phyloP scores from a whole-genome alignment of 2,888 invertebrate genomes.

The Trachelus iudaicus region DNA sequence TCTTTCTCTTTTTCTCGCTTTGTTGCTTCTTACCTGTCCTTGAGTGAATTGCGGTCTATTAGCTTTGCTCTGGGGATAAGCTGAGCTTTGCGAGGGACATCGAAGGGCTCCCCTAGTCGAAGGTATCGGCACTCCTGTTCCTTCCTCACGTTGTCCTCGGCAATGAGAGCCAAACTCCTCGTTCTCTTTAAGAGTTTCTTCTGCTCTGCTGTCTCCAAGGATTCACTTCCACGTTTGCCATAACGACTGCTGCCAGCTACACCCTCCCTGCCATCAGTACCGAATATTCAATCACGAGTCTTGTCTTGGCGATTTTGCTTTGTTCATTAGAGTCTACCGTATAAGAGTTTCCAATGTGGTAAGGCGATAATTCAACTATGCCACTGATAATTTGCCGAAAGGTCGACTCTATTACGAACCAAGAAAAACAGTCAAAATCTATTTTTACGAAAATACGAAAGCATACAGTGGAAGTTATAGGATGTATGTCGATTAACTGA shows the following conservation, averaged over 20 bases:
- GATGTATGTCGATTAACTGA: no score
- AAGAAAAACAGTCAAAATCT: no score
- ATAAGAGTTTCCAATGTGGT: conserved; percentile 56
- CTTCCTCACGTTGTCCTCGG: conserved; percentile 79
- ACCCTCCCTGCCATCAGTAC: conserved; percentile 62
- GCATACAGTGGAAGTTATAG: no score
- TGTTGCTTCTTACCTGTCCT: conserved; percentile 72
- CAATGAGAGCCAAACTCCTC: conserved; percentile 80
- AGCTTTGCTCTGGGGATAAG: conserved; percentile 84
- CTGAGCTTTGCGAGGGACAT: conserved; percentile 77
- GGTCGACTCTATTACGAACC: no score
- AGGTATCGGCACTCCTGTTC: conserved; percentile 46
- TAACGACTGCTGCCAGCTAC: conserved; percentile 68
- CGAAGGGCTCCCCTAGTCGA: conserved; percentile 66
- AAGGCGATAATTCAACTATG: no score
- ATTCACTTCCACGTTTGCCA: conserved; percentile 68
- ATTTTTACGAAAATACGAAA: no score
- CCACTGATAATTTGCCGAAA: no score
- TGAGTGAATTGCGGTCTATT: conserved; percentile 80
- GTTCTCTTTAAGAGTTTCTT: conserved; percentile 71
- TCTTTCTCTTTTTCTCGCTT: not conserved
- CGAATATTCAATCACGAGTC: no score
- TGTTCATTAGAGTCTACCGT: conserved; percentile 29
- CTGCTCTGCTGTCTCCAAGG: conserved; percentile 28
- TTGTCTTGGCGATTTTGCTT: no score